These are phyloP conservation scores for Scaptomyza hsui DNA, from an alignment of 1,140 invertebrate species.

Conservation along the genomic window DNA sequence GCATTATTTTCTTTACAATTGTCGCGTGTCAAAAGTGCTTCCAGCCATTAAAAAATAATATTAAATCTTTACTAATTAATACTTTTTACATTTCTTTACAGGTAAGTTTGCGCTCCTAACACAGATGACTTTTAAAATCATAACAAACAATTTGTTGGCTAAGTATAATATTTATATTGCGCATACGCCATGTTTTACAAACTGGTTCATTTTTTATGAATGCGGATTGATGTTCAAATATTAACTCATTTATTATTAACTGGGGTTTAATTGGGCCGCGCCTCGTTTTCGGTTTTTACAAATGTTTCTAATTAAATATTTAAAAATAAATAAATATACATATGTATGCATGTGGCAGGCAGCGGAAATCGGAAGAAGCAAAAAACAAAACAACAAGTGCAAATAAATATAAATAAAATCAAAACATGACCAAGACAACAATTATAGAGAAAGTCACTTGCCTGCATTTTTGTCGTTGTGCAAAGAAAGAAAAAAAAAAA, in stretches of 20 bases:
- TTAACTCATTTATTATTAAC: background rate
- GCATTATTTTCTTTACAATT: conserved; percentile 24
- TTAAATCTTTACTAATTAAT: conserved; percentile 10
- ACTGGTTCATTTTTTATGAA: background rate
- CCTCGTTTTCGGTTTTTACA: conserved; percentile 6
- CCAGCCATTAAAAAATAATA: background rate
- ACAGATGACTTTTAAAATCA: background rate
- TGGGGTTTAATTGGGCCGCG: background rate
- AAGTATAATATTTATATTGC: conserved; percentile 33
- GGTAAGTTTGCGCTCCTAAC: conserved; percentile 35
- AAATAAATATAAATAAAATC: conserved; percentile 50
- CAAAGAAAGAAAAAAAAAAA: conserved; percentile 13
- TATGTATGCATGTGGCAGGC: conserved; percentile 27
- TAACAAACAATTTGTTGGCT: conserved; percentile 16
- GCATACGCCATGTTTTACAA: conserved; percentile 27
- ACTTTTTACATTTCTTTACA: conserved; percentile 27
- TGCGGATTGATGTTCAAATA: background rate
- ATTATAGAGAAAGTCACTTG: conserved; percentile 71
- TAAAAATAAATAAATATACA: conserved; percentile 43
- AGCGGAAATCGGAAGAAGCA: conserved; percentile 46
- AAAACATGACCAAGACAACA: conserved; percentile 60
- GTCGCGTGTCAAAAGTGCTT: conserved; percentile 49
- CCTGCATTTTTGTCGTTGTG: conserved; percentile 39
- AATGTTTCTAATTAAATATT: conserved; percentile 53
- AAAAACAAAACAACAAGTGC: conserved; percentile 12